Conservation (phyloP, 2,113 vertebrate species). For the Syngnathus scovelli region DNA sequence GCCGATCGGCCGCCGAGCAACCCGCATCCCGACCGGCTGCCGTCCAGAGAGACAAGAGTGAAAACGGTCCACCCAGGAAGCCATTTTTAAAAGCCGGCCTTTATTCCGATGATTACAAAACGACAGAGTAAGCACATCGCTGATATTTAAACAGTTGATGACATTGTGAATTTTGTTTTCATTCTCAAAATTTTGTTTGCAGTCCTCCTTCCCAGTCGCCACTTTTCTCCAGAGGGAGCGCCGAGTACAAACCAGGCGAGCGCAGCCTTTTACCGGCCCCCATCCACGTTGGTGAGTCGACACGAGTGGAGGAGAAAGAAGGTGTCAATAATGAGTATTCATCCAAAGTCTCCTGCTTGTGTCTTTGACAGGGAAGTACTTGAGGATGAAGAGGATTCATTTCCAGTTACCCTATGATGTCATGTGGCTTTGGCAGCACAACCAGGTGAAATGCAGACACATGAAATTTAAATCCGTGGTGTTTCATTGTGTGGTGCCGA, state of each 20-base stretch:
- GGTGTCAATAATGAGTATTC: neutral
- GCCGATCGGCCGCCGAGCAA: constrained; percentile 59
- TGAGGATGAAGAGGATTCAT: constrained; percentile 90
- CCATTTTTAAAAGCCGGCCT: constrained; percentile 93
- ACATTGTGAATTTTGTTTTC: neutral
- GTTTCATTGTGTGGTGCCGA: neutral
- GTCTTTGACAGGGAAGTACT: constrained; percentile 82
- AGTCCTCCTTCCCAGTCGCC: constrained; percentile 83
- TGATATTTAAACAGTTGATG: no score
- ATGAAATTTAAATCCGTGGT: neutral
- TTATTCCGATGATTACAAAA: constrained; percentile 97
- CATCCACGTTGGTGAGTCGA: constrained; percentile 88
- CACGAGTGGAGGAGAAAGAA: neutral
- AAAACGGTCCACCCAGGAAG: constrained; percentile 81
- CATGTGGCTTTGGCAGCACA: constrained; percentile 93
- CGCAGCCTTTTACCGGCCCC: constrained; percentile 87
- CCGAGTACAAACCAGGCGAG: constrained; percentile 84
- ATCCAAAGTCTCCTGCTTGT: constrained; percentile 14
- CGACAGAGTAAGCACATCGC: constrained; percentile 80
- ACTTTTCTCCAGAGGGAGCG: constrained; percentile 78
- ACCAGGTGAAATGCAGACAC: constrained; percentile 78
- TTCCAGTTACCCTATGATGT: constrained; percentile 97
- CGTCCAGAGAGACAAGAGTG: constrained; percentile 78
- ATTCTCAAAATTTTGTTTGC: constrained; percentile 1
- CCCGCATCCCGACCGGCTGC: constrained; percentile 60